Conservation (phyloP, 2,113 vertebrate species). For the Gracilinanus agilis region DNA sequence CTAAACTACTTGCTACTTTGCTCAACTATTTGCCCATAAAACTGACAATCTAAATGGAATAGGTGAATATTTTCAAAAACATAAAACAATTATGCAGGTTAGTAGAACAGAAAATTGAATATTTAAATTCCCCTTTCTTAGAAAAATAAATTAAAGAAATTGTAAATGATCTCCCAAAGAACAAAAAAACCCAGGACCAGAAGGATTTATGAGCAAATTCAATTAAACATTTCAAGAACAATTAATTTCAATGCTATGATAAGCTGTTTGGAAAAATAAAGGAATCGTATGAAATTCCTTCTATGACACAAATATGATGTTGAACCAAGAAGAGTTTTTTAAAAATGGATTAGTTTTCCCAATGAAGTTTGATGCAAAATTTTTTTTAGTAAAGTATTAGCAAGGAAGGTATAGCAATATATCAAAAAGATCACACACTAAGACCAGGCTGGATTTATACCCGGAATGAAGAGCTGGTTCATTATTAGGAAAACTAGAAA, state of each 20-base stretch:
- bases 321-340: not conserved
- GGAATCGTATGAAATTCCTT: not conserved
- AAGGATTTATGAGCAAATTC: not conserved
- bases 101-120: not conserved
- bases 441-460: not conserved
- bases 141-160: not conserved
- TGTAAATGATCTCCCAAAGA: not conserved
- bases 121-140: not conserved
- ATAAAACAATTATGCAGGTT: not conserved
- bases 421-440: not conserved
- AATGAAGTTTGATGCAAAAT: not conserved
- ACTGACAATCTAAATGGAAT: not conserved
- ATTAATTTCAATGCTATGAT: not conserved
- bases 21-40: too few relatives aligned
- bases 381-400: too few relatives aligned
- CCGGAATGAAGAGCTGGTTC: not conserved
- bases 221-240: slow-evolving; percentile 5
- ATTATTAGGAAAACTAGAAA: not conserved
- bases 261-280: not conserved
- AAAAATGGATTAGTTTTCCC: not conserved
- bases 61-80: not conserved
- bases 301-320: not conserved
- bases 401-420: not conserved
- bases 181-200: not conserved
- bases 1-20: too few relatives aligned